A percentile compares a stretch with the other conserved stretches of the same genome.
phyloP scores from a whole-genome alignment of 1,140 invertebrate genomes.

The Eubasilissa regina region DNA sequence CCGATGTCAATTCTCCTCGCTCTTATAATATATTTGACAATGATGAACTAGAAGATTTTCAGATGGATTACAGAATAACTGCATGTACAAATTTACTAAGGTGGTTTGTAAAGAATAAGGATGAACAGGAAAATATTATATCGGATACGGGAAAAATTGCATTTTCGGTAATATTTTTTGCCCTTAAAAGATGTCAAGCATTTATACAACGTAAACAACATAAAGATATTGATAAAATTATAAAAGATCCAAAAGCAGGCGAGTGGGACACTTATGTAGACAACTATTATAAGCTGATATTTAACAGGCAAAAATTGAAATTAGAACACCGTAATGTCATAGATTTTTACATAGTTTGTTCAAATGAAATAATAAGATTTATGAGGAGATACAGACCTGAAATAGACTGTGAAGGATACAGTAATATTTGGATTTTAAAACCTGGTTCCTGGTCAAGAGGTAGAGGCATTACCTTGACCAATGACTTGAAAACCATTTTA shows the following conservation, averaged over 20 bases:
- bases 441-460: conserved; percentile 90
- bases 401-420: conserved; percentile 81
- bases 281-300: conserved; percentile 71
- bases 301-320: conserved; percentile 65
- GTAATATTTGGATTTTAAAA: conserved; percentile 95
- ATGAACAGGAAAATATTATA: conserved; percentile 50
- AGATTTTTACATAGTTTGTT: conserved; percentile 71
- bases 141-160: conserved; percentile 68
- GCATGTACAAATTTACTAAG: conserved; percentile 87
- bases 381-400: conserved; percentile 77
- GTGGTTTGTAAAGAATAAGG: conserved; percentile 76
- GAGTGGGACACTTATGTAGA: conserved; percentile 84
- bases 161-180: conserved; percentile 72
- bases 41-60: conserved; percentile 72
- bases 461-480: conserved; percentile 82
- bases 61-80: conserved; percentile 80
- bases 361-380: conserved; percentile 74
- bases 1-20: conserved; percentile 73
- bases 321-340: conserved; percentile 68
- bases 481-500: conserved; percentile 77
- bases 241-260: conserved; percentile 64
- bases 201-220: conserved; percentile 70
- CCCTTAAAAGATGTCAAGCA: conserved; percentile 73
- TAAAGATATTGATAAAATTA: conserved; percentile 71
- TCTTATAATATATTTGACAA: conserved; percentile 71